Evolutionary conservation across 2,797 vertebrate species (phyloP).

Genomic region (Luscinia luscinia): DNA sequence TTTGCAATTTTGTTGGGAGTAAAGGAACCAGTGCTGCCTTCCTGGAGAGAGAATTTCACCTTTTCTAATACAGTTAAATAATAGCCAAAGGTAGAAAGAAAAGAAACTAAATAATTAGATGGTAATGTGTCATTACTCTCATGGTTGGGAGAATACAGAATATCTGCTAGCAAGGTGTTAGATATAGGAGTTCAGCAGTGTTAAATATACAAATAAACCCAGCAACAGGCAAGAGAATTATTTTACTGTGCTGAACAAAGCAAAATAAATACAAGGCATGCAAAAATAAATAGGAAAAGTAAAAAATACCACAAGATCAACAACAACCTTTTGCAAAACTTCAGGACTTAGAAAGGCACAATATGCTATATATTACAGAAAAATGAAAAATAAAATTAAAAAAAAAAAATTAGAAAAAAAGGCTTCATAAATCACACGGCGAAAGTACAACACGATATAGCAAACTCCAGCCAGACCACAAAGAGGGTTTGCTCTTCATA

Average conservation of each 20-base stretch:
- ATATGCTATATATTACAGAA: neutral
- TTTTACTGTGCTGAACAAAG: neutral
- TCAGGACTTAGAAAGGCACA: slow-evolving; percentile 7
- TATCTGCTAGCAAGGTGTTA: neutral
- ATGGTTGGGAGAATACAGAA: neutral
- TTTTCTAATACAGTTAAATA: neutral
- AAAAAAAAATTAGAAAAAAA: neutral
- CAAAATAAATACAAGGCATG: neutral
- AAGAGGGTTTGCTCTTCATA: slow-evolving; percentile 75
- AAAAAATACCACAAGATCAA: neutral
- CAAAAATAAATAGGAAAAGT: neutral
- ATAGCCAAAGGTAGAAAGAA: neutral
- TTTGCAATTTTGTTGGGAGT: neutral
- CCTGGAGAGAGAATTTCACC: neutral
- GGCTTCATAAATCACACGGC: slow-evolving; percentile 67
- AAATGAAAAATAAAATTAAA: neutral
- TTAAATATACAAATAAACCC: slow-evolving; percentile 32
- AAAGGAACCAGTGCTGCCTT: neutral
- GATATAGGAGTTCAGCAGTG: neutral
- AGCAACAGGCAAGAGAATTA: neutral
- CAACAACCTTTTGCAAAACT: neutral
- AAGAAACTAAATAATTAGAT: neutral
- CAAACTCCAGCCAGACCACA: slow-evolving; percentile 72
- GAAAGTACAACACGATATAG: slow-evolving; percentile 26
- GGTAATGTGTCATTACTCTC: neutral